Conservation (phyloP, 2,888 invertebrate genomes). For the Iphiclides podalirius region DNA sequence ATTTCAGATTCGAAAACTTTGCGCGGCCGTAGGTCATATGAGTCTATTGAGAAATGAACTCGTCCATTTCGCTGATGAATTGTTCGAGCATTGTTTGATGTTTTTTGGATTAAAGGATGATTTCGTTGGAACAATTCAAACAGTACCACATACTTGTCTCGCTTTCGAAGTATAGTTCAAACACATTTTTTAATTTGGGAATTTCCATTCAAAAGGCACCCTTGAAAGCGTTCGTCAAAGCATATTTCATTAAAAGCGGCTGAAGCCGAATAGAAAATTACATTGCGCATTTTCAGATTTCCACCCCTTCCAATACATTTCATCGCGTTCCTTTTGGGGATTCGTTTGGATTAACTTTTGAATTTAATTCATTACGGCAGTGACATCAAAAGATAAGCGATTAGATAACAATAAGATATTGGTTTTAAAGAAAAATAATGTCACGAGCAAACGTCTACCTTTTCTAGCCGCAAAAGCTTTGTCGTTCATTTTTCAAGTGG, state of each 20-base stretch:
- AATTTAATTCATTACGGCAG: neutral
- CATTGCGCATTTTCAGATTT: neutral
- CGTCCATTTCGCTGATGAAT: neutral
- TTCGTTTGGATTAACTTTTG: too few relatives aligned
- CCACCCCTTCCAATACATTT: neutral
- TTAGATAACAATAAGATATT: neutral
- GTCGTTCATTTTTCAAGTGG: neutral
- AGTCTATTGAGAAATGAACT: neutral
- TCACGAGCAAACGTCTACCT: neutral
- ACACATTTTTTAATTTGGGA: too few relatives aligned
- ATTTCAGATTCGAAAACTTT: too few relatives aligned
- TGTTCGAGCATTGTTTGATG: neutral
- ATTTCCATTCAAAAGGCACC: neutral
- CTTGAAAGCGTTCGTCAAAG: neutral
- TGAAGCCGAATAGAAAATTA: slow-evolving; percentile 5
- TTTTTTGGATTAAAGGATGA: neutral
- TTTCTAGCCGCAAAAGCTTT: neutral
- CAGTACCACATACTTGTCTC: neutral
- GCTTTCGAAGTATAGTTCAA: too few relatives aligned
- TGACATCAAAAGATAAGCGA: neutral
- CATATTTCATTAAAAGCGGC: slow-evolving; percentile 4
- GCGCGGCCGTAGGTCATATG: too few relatives aligned
- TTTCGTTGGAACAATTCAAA: neutral
- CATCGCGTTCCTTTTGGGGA: too few relatives aligned
- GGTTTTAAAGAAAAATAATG: neutral